phyloP scores from a whole-genome alignment of 2,113 vertebrate species.

The Progne subis region DNA sequence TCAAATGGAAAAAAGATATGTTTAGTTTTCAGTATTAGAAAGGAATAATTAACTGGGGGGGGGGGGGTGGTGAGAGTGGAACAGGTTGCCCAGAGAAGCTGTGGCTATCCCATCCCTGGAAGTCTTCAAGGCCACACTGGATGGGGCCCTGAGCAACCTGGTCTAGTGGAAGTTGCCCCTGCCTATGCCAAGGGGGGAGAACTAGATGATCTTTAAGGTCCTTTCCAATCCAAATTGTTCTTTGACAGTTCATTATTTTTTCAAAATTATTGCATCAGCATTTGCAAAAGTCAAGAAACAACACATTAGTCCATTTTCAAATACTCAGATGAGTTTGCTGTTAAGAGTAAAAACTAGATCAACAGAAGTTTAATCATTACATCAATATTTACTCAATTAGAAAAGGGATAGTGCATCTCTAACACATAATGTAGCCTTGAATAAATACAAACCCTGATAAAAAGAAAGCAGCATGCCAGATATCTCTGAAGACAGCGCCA shows the following conservation, averaged over 20 bases:
- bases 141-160: background rate
- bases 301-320: background rate
- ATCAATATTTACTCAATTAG: slow-evolving; percentile 35
- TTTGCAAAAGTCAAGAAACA: background rate
- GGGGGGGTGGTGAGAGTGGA: background rate
- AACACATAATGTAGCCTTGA: slow-evolving; percentile 61
- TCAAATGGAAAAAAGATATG: background rate
- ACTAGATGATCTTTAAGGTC: background rate
- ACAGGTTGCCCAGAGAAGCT: background rate
- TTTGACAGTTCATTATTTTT: background rate
- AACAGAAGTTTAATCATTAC: slow-evolving; percentile 37
- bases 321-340: background rate
- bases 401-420: slow-evolving; percentile 72
- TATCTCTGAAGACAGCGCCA: slow-evolving; percentile 92
- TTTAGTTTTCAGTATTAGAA: background rate
- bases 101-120: background rate
- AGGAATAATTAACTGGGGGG: background rate
- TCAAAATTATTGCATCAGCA: background rate
- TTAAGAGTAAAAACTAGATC: background rate
- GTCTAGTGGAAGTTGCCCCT: background rate
- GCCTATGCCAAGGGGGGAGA: background rate
- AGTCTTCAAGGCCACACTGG: background rate
- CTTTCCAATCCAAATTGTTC: background rate
- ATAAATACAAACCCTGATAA: slow-evolving; percentile 98
- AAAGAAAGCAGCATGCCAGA: slow-evolving; percentile 96